Conservation (phyloP, 1,140 invertebrate species). For the Anadara kagoshimensis region DNA sequence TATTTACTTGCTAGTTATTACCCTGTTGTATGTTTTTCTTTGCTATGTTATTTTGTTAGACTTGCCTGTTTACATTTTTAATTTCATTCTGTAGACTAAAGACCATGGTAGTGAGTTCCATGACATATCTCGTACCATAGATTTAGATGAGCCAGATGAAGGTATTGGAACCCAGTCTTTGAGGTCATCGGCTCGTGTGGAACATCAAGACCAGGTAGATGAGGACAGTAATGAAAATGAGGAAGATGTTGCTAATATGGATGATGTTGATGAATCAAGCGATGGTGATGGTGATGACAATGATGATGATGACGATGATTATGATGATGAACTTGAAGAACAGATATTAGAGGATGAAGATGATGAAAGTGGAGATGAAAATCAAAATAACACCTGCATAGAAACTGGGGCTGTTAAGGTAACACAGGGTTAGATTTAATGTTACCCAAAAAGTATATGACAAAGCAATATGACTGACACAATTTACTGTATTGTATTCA, state of each 20-base stretch:
- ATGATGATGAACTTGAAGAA: constrained; percentile 10
- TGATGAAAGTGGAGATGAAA: constrained; percentile 40
- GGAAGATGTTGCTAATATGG: neutral
- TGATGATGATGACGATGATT: neutral
- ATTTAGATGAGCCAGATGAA: constrained; percentile 27
- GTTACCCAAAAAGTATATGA: too few species aligned
- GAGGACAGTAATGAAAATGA: neutral
- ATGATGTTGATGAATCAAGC: neutral
- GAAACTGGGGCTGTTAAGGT: too few species aligned
- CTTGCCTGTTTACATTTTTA: too few species aligned
- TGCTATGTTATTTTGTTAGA: too few species aligned
- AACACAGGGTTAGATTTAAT: too few species aligned
- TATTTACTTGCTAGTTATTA: too few species aligned
- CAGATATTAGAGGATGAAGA: constrained; percentile 30
- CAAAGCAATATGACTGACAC: too few species aligned
- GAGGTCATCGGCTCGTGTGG: constrained; percentile 1
- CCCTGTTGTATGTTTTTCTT: too few species aligned
- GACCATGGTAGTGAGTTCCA: neutral
- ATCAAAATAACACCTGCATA: neutral
- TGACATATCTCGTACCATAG: neutral
- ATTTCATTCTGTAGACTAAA: too few species aligned
- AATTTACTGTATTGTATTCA: too few species aligned
- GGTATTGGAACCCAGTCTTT: constrained; percentile 27
- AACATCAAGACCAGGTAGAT: neutral
- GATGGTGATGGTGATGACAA: constrained; percentile 1